phyloP scores from a whole-genome alignment of 1,140 invertebrate genomes.

The Ceratina japonica region DNA sequence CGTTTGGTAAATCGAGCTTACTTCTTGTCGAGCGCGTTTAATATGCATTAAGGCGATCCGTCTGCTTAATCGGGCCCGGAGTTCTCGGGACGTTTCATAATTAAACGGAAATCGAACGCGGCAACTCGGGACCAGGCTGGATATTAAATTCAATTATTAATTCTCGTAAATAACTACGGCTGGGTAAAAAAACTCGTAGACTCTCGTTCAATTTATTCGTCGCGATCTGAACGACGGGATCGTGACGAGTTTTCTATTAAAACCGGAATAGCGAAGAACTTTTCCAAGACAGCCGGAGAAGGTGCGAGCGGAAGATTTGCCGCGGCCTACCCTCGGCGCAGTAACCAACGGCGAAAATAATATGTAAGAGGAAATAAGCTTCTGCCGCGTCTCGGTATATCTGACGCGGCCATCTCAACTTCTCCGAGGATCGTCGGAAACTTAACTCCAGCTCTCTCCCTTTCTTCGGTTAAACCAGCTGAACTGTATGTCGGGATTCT shows the following conservation, averaged over 20 bases:
- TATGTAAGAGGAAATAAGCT: slow-evolving; percentile 70
- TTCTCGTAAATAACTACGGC: slow-evolving; percentile 29
- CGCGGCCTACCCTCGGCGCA: slow-evolving; percentile 19
- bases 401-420: slow-evolving; percentile 66
- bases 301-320: slow-evolving; percentile 34
- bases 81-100: slow-evolving; percentile 53
- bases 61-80: slow-evolving; percentile 52
- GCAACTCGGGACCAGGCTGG: slow-evolving; percentile 28
- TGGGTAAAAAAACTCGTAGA: neutral
- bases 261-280: slow-evolving; percentile 11
- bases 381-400: slow-evolving; percentile 65
- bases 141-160: slow-evolving; percentile 61
- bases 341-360: slow-evolving; percentile 61
- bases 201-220: slow-evolving; percentile 24
- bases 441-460: slow-evolving; percentile 66
- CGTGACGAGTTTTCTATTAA: slow-evolving; percentile 31
- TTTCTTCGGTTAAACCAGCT: slow-evolving; percentile 49
- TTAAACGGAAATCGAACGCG: slow-evolving; percentile 43
- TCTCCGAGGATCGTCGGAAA: slow-evolving; percentile 62
- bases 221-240: neutral
- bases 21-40: slow-evolving; percentile 46
- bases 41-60: slow-evolving; percentile 59
- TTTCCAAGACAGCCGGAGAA: slow-evolving; percentile 2
- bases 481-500: slow-evolving; percentile 9
- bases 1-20: slow-evolving; percentile 61